Conservation (phyloP, 2,113 vertebrate genomes). For the Origma solitaria region DNA sequence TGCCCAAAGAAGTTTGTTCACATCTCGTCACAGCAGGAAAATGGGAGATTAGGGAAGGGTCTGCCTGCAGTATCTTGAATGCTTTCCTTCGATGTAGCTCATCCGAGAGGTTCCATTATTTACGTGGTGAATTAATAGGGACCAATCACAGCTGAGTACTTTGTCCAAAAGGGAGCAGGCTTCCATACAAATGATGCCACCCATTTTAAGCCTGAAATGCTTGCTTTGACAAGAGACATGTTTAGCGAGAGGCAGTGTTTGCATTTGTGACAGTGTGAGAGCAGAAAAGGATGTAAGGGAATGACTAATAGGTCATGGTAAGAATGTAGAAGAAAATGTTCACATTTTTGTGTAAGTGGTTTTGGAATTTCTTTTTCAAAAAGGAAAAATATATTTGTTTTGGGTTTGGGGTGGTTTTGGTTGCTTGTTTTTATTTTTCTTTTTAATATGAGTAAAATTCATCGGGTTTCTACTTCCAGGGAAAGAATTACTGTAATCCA, state of each 20-base stretch:
- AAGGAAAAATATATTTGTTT: not conserved
- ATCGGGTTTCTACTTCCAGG: not conserved
- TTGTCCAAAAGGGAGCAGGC: not conserved
- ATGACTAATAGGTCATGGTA: not conserved
- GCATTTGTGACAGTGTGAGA: not conserved
- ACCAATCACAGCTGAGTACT: rapidly evolving
- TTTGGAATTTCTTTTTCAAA: not conserved
- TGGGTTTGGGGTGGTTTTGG: not conserved
- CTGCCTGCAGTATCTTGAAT: not conserved
- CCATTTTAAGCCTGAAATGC: not conserved
- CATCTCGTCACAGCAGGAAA: not conserved
- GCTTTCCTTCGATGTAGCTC: not conserved
- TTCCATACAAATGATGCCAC: not conserved
- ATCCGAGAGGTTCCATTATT: not conserved
- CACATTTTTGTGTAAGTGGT: not conserved
- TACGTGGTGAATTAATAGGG: not conserved
- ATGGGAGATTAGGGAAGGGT: not conserved
- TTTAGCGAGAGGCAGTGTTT: not conserved
- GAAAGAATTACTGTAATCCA: not conserved
- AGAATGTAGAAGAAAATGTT: not conserved
- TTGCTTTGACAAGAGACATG: not conserved
- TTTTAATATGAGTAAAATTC: not conserved
- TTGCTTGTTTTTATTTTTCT: not conserved
- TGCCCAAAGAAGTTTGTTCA: not conserved
- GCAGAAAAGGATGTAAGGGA: not conserved